phyloP scores from a whole-genome alignment of 2,113 vertebrate species.

The Microcebus ravelobensis region DNA sequence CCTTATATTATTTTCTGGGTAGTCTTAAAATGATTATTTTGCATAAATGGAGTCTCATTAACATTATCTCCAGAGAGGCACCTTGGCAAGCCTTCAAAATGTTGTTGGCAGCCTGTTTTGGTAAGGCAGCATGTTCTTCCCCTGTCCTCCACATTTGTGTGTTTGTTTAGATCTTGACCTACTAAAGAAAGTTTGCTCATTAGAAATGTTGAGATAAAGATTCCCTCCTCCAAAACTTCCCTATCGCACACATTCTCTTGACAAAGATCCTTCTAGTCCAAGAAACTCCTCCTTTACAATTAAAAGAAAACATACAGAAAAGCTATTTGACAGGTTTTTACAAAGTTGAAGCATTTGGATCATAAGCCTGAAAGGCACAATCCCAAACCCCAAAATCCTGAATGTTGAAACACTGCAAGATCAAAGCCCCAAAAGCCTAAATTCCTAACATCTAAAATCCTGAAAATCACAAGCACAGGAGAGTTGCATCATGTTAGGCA shows the following conservation, averaged over 20 bases:
- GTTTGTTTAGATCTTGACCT: background rate
- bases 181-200: background rate
- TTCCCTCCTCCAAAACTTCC: background rate
- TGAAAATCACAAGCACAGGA: background rate
- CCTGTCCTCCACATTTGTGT: background rate
- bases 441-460: background rate
- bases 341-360: background rate
- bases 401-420: background rate
- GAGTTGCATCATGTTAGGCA: background rate
- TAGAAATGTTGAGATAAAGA: background rate
- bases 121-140: background rate
- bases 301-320: background rate
- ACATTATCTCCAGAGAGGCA: background rate
- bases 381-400: no score
- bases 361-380: background rate
- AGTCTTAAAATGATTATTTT: slow-evolving; percentile 8
- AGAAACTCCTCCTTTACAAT: background rate
- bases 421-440: background rate
- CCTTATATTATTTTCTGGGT: background rate
- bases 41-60: background rate
- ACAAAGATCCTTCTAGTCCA: background rate
- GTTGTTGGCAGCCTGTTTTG: background rate
- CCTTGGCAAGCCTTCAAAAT: background rate
- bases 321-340: background rate
- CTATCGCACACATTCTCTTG: background rate